Base-by-base conservation (phyloP, 1,140 invertebrate genomes). In the Drosophila bifasciata region DNA sequence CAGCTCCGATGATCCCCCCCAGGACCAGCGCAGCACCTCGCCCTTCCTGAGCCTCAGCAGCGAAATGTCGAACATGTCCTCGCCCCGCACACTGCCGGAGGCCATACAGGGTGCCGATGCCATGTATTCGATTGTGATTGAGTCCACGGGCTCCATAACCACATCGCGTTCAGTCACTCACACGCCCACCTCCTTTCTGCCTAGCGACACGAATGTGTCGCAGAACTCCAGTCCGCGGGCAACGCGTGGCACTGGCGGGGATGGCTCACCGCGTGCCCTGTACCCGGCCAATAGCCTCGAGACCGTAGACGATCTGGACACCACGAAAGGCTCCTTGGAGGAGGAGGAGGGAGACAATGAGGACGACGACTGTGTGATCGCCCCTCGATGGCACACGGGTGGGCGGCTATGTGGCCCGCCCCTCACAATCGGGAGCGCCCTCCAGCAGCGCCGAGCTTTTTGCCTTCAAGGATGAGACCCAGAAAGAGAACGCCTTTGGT, bases 231-330 rank as follows among this genome's bases (percentile, higher is more conserved):
- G 81, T 52, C 80, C 80, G 15, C 80, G 63, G 6, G 57, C 57
- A 0, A n/a, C 58, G 0, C 67, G 25, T 13, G 72, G 62, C 0
- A 40, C 16, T 1, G 63, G 51, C 13, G 72, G 46, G 2, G 74
- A 64, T 11, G 68, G 58, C 5, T 61, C 77, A 0, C 62, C 63
- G 3, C 52, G 66, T 16, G 64, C 71, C 2, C 16, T 86, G 4
- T 86, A 83, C 15, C 68, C 83, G 3, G 83, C 83, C 19, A 88
- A 86, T 7, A 86, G 83, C 36, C 43, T 86, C 16, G 81, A 86
- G 19, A 86, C 81, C 1, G 70, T 81, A 0, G 78, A 81, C 39
- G 81, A 86, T 8, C 40, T 75, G 15, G 81, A 86, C 55, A 86
- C 83, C 46, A 86, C 83, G 0, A 86, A 86, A 44, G 81, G 83